These are phyloP conservation scores for Lysandra bellargus DNA, from an alignment of 2,888 invertebrate genomes.

Conservation along the genomic window DNA sequence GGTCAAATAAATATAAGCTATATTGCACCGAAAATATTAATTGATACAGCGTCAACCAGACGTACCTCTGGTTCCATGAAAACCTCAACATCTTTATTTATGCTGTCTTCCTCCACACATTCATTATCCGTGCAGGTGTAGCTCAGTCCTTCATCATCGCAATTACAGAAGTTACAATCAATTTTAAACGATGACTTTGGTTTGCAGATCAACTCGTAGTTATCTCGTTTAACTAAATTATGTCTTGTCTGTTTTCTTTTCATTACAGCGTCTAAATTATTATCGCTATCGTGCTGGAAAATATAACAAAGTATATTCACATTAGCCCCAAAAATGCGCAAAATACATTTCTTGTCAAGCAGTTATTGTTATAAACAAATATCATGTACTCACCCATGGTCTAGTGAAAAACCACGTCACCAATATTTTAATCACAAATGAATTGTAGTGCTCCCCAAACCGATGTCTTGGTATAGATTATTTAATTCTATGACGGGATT, in stretches of 20 bases:
- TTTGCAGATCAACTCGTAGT: slow-evolving; percentile 35
- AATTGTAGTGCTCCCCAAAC: slow-evolving; percentile 28
- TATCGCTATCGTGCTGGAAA: slow-evolving; percentile 23
- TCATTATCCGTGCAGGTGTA: slow-evolving; percentile 76
- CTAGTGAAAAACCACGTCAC: slow-evolving; percentile 25
- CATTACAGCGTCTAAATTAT: background rate
- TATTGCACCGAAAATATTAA: background rate
- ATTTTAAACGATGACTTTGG: slow-evolving; percentile 37
- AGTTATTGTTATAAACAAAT: background rate
- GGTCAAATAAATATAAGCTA: background rate
- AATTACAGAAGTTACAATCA: slow-evolving; percentile 40
- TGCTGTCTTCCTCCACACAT: slow-evolving; percentile 60
- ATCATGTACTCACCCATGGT: slow-evolving; percentile 35
- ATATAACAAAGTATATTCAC: slow-evolving; percentile 16
- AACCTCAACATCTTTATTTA: slow-evolving; percentile 58
- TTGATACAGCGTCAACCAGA: background rate
- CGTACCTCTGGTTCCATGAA: slow-evolving; percentile 66
- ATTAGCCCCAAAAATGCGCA: background rate
- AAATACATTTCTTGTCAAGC: too few relatives aligned
- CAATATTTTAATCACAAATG: slow-evolving; percentile 35
- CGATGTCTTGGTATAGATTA: background rate
- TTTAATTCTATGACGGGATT: background rate
- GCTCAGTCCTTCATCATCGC: slow-evolving; percentile 61
- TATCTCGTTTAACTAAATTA: slow-evolving; percentile 36
- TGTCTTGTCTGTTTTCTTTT: slow-evolving; percentile 11